phyloP scores from a whole-genome alignment of 2,797 vertebrate genomes.

The Neosalanx taihuensis region DNA sequence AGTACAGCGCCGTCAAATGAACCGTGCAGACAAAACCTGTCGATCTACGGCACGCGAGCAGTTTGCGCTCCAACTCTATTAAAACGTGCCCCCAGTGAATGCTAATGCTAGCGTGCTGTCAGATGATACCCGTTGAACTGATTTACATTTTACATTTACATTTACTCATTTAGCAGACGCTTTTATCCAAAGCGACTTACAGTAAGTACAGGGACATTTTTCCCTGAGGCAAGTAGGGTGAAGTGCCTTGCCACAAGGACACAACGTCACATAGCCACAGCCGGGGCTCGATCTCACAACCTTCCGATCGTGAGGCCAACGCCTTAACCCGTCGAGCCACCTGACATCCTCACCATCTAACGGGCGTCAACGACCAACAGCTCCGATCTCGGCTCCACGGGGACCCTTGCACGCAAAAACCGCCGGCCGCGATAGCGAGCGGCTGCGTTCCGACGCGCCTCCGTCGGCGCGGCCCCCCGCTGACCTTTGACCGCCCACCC shows the following conservation, averaged over 20 bases:
- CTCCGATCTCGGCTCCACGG: not conserved
- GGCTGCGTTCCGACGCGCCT: conserved; percentile 3
- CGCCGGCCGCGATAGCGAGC: not conserved
- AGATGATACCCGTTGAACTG: not conserved
- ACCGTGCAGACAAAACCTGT: not conserved
- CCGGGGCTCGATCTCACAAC: too few relatives aligned
- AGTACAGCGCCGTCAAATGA: too few relatives aligned
- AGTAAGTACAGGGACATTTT: too few relatives aligned
- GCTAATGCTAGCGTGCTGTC: not conserved
- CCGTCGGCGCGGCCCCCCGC: conserved; percentile 18
- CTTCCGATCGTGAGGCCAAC: too few relatives aligned
- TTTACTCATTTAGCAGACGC: too few relatives aligned
- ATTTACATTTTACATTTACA: too few relatives aligned
- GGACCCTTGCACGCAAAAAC: not conserved
- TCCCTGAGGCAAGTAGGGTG: too few relatives aligned
- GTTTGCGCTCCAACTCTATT: not conserved
- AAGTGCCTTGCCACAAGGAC: too few relatives aligned
- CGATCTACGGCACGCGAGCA: not conserved
- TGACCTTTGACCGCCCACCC: conserved; percentile 37
- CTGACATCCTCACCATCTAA: too few relatives aligned
- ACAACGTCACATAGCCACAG: too few relatives aligned
- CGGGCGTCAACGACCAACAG: not conserved
- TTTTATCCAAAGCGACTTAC: too few relatives aligned
- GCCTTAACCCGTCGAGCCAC: too few relatives aligned
- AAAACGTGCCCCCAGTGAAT: not conserved